A percentile compares a stretch with the other conserved stretches of the same genome.
These are phyloP conservation scores for Aphidius ervi DNA, from an alignment of 1,140 invertebrate species.

Conservation along the genomic window DNA sequence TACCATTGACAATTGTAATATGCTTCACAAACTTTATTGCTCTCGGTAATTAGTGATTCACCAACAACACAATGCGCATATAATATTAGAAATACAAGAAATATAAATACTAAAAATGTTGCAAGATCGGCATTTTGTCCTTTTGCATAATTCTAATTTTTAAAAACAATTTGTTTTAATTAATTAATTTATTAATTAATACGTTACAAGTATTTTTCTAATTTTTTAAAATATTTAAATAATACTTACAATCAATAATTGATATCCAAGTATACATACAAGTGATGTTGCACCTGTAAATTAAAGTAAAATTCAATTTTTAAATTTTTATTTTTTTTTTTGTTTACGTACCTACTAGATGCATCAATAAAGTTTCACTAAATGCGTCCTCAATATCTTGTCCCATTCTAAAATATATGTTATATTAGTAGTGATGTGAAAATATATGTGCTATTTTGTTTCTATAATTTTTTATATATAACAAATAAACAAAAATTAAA, in stretches of 20 bases:
- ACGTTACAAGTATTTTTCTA: neutral
- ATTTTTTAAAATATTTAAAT: neutral
- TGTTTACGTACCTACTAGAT: constrained; percentile 26
- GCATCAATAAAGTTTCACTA: constrained; percentile 33
- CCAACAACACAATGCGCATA: constrained; percentile 37
- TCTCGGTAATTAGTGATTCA: constrained; percentile 37
- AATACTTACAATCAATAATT: constrained; percentile 36
- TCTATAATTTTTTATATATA: too few species aligned
- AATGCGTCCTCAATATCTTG: constrained; percentile 33
- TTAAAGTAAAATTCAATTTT: too few species aligned
- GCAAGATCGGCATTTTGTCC: constrained; percentile 33
- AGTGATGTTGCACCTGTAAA: constrained; percentile 29
- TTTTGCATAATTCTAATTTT: constrained; percentile 29
- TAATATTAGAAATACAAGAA: constrained; percentile 35
- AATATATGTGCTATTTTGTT: too few species aligned
- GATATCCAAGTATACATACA: constrained; percentile 40
- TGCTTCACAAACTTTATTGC: constrained; percentile 24
- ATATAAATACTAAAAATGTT: constrained; percentile 36
- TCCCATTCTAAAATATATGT: constrained; percentile 35
- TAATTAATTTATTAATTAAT: too few species aligned
- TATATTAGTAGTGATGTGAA: too few species aligned
- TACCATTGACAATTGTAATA: constrained; percentile 31
- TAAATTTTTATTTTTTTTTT: too few species aligned
- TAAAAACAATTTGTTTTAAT: too few species aligned
- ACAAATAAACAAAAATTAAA: too few species aligned